Evolutionary conservation across 2,113 vertebrate genomes (phyloP), one percentile per base, ranked within the genome.

Genomic region (Ailuropoda melanoleuca): DNA sequence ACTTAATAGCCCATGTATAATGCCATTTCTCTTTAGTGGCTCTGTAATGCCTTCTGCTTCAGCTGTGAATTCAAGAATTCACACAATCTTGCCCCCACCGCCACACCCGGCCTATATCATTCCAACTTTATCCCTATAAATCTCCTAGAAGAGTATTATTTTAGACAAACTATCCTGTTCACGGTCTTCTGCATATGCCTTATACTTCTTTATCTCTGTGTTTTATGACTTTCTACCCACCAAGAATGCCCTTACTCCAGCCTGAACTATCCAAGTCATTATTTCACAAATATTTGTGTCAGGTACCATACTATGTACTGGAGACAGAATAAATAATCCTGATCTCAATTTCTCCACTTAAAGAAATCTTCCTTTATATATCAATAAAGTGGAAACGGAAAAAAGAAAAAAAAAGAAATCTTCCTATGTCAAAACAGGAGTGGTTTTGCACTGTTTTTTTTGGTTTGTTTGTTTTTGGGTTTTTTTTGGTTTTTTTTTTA

Each of bases 201-300:
- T 72, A 58, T 10, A 92, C 9, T 64, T 83, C 21, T 19, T 88
- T 29, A 62, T 68, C 50, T 82, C 21, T 50, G 37, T 82, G 50
- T 83, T 66, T 85, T 88, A 87, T 31, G 39, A 88, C 29, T 80
- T 66, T 94, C 88, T n/a, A 62, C 12, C n/a, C 21, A 81, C 31
- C n/a, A 50, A 48, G 88, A 83, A 97, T 66, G 56, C 21, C 46
- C 68, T 95, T 74, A 74, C 37, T 95, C 43, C 37, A 96, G 64
- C 29, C 82, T 70, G 58, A 83, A 8, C 19, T 95, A 94, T 84
- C 43, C n/a, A 90, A 84, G 64, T 75, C 84, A 89, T 78, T 86
- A 87, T n/a, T 87, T 34, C 80, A 88, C 74, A 94, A 70, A 92
- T 64, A 92, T 66, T 92, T 95, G 26, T 92, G 18, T 83, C 75